Evolutionary conservation across 2,888 invertebrate species (phyloP).

Genomic region (Stenodema calcarata): DNA sequence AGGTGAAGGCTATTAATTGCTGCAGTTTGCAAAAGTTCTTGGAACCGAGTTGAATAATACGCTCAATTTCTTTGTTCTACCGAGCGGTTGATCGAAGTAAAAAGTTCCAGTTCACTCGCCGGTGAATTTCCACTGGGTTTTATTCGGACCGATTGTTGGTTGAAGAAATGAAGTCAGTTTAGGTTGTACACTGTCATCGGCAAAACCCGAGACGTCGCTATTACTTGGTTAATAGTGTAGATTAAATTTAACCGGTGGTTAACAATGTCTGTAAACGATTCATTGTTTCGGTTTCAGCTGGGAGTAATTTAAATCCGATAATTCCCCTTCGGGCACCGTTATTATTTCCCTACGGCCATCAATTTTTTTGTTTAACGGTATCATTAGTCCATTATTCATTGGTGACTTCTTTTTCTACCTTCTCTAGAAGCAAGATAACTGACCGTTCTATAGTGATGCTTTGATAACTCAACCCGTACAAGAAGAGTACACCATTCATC

Average conservation of each 20-base stretch:
- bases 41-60: neutral
- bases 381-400: too few species aligned
- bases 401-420: too few species aligned
- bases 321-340: neutral
- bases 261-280: neutral
- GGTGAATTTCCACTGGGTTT: neutral
- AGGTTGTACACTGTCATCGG: too few species aligned
- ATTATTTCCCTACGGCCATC: too few species aligned
- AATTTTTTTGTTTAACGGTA: too few species aligned
- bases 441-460: too few species aligned
- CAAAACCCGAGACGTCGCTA: too few species aligned
- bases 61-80: neutral
- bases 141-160: neutral
- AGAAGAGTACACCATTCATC: too few species aligned
- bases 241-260: neutral
- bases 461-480: too few species aligned
- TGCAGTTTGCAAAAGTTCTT: neutral
- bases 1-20: neutral
- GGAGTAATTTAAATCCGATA: neutral
- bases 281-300: neutral
- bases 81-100: neutral
- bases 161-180: neutral
- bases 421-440: too few species aligned
- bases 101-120: neutral
- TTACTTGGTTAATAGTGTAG: neutral